A percentile compares a stretch with the other conserved stretches of the same genome.
phyloP scores from a whole-genome alignment of 2,113 vertebrate species.

The Pseudorectes ferrugineus region DNA sequence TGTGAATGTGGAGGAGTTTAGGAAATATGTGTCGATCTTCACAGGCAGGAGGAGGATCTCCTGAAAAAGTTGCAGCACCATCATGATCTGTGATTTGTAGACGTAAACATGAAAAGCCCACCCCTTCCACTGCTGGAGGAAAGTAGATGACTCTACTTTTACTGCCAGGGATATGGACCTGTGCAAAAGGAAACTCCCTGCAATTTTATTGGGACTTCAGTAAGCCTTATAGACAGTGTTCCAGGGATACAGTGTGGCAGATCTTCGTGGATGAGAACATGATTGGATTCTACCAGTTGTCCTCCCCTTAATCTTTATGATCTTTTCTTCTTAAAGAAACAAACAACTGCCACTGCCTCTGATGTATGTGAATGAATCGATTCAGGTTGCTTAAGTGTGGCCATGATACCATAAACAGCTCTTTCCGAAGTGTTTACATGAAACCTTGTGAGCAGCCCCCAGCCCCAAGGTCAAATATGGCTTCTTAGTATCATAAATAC shows the following conservation, averaged over 20 bases:
- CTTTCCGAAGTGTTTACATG: background rate
- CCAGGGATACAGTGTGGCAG: background rate
- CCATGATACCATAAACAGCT: background rate
- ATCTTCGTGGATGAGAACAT: background rate
- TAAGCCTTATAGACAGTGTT: background rate
- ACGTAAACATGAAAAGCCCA: background rate
- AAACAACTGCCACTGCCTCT: background rate
- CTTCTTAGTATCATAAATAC: background rate
- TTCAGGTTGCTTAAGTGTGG: background rate
- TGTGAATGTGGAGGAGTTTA: background rate
- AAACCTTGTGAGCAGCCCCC: background rate
- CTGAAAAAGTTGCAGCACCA: background rate
- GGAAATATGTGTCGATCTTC: rapidly evolving
- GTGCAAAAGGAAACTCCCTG: background rate
- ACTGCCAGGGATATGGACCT: background rate
- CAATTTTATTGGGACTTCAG: background rate
- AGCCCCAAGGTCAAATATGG: background rate
- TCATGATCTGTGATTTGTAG: background rate
- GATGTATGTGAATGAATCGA: rapidly evolving
- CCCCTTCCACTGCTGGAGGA: background rate
- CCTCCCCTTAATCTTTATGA: background rate
- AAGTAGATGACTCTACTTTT: background rate
- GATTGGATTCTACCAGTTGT: background rate
- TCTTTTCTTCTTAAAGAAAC: background rate
- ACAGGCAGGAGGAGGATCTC: background rate